Evolutionary conservation across 1,140 invertebrate species (phyloP), one percentile per base, ranked within the genome.

Genomic region (Limonius californicus): DNA sequence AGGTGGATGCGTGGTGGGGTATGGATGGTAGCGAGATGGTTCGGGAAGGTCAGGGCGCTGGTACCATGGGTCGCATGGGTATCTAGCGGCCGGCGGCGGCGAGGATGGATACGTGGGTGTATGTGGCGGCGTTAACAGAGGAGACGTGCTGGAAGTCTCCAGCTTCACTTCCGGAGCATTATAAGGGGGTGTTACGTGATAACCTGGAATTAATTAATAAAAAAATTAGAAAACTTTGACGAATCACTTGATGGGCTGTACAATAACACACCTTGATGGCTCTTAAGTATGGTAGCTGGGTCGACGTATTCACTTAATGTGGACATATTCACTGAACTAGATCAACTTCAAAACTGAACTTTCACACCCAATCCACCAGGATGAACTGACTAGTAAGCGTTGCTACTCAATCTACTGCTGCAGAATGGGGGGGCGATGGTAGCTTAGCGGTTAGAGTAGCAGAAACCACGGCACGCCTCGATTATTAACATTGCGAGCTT

Each of bases 51-150:
- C 53, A 15, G 65, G 68, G 68, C 73, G 77, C 14, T 27, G 59
- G 61, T 79, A 75, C 63, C 74, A 75, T 47, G 74, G 77, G 62
- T 74, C 57, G 27, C 78, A 57, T 72, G 72, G 56, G 75, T 76
- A 64, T 73, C 73, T 43, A 73, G 75, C 71, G 74, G 59, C 73
- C 57, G 74, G 77, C 76, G 74, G 77, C 70, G 78, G 61, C 69
- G 54, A 67, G 58, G 45, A 54, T 27, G 74, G 71, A 67, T 86
- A 86, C 11, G 87, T 87, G 32, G 87, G 87, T 56, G 87, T 88
- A 45, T 86, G 85, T 3, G 88, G 88, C 16, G 88, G 87, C 47
- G 88, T 89, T 56, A 89, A 75, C 65, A 86, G 77, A 7, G 85
- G 83, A 14, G 85, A 85, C 27, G 80, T 74, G 53, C 77, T 80